Evolutionary conservation across 1,140 invertebrate genomes (phyloP), one percentile per base, ranked within the genome.

Genomic region (Pseudomyrmex concolor): DNA sequence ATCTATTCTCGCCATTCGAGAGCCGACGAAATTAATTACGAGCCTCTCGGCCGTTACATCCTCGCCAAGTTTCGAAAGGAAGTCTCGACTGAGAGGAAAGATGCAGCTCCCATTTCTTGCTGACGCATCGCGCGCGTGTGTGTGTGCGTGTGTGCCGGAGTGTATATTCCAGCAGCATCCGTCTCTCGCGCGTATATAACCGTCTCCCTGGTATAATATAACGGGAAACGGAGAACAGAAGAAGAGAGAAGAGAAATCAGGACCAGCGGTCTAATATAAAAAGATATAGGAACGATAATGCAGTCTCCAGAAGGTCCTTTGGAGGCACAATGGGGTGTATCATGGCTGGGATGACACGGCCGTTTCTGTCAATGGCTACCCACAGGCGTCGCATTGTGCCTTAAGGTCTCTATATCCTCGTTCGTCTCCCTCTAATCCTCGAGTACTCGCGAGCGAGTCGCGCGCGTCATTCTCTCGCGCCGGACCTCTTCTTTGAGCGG

Each of bases 301-400:
- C 86, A 86, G 88, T 88, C 86, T 80, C 88, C 88, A 88, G 82
- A 87, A 88, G 84, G 86, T 89, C 88, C 86, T 84, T 85, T 87
- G 89, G 74, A 83, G 83, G 84, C 86, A 91, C 90, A 91, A 91
- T 91, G 88, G 90, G 86, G 89, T 89, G 89, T 91, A 91, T 91
- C 90, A 91, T 90, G 90, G 83, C 88, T 89, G 84, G 86, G 66
- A 91, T 91, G 90, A 91, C 88, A 91, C 86, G 88, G 88, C 90
- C 84, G 83, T 91, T 91, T 91, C 84, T 91, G 88, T 91, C 88
- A 91, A 91, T 90, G 89, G 86, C 84, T 87, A 91, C 88, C 88
- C 90, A 89, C 85, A 85, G 88, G 68, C 74, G 77, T 67, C 83
- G 76, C 84, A 89, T 88, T 91, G 85, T 88, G 54, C 84, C 59